Evolutionary conservation across 2,797 vertebrate genomes (phyloP).

Genomic region (Poecilia picta): DNA sequence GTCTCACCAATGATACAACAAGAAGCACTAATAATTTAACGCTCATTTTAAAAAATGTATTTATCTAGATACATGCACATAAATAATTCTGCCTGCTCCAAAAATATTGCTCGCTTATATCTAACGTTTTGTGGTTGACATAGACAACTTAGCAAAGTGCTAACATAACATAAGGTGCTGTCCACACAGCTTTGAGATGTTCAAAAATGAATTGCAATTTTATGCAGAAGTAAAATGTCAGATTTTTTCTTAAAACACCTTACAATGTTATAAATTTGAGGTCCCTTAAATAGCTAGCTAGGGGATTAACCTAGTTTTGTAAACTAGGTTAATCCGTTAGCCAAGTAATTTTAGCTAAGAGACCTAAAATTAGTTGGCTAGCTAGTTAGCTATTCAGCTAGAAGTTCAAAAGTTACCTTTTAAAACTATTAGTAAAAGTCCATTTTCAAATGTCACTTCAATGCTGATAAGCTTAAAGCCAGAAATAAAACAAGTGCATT

Average conservation of each 20-base stretch:
- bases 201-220: not conserved
- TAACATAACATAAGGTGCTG: not conserved
- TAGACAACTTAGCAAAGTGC: too few species aligned
- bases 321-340: too few species aligned
- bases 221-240: not conserved
- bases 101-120: not conserved
- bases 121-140: not conserved
- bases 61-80: not conserved
- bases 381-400: too few species aligned
- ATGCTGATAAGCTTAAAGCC: not conserved
- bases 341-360: too few species aligned
- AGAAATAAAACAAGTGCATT: not conserved
- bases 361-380: too few species aligned
- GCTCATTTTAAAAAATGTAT: not conserved
- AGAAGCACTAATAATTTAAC: not conserved
- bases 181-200: not conserved
- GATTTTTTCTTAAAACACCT: not conserved
- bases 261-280: not conserved
- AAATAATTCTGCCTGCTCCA: not conserved
- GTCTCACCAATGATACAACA: not conserved
- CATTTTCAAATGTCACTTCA: not conserved
- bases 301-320: too few species aligned
- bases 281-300: not conserved
- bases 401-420: not conserved
- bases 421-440: not conserved